Evolutionary conservation across 92 coral and sea anemone species (phyloP), one percentile per base, ranked within the genome.

Genomic region (Parazoanthus atlanticus): DNA sequence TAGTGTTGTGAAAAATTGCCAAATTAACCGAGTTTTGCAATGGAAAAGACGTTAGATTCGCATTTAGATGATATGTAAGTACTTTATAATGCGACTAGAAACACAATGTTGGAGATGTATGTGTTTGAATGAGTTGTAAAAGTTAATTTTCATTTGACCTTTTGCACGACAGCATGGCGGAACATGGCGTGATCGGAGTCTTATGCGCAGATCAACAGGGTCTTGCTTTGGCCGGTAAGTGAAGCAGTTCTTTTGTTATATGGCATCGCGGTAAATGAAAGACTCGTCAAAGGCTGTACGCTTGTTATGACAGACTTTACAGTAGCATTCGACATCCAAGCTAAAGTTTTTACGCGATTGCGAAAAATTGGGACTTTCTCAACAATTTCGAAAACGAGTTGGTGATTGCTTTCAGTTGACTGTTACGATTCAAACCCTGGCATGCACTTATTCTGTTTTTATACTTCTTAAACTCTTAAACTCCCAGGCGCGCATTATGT

Each of bases 141-240:
- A 81, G 31, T 28, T 13, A 31, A 6, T 31, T 69, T 19, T 73
- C 19, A 3, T 28, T 11, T 23, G n/a, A n/a, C n/a, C 40, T 13
- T 64, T 67, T 84, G 41, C 66, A 19, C 29, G 40, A 29, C 84
- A 97, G 98, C 30, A 95, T 97, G 99, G 91, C 88, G 11, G 96
- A 95, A 71, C 96, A 96, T 89, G 99, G 99, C 16, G 99, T 97
- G 2, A 92, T 97, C 1, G 99, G 98, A 25, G 99, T 95, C 10
- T 61, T 97, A 79, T 97, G 99, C 69, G 92, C 96, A 29, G 98
- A 97, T 52, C 91, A 95, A 34, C 97, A 95, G 81, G 99, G 99
- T 0, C 90, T 97, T 5, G 96, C 98, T 13, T 83, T 97, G 19
- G 82, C 95, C 30, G 97, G 99, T 97, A 38, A 88, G 88, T 67